Conservation (phyloP, 2,888 invertebrate species). For the Neuroscelio doddi region DNA sequence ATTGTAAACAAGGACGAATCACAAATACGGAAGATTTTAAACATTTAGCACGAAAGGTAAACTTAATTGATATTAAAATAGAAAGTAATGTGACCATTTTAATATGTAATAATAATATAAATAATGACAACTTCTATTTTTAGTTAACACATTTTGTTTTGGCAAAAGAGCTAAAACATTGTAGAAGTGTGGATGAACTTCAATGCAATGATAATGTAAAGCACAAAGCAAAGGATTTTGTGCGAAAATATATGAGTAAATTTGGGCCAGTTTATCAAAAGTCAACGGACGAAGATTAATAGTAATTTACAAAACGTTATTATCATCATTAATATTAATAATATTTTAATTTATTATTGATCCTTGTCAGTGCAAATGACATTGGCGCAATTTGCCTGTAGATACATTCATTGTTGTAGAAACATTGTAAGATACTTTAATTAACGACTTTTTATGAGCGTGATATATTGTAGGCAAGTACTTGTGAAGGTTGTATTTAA, state of each 20-base stretch:
- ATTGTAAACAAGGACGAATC: slow-evolving; percentile 89
- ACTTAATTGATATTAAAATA: slow-evolving; percentile 24
- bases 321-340: slow-evolving; percentile 7
- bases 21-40: slow-evolving; percentile 94
- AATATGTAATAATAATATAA: no score
- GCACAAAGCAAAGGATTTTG: slow-evolving; percentile 95
- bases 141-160: slow-evolving; percentile 96
- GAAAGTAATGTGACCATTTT: background rate
- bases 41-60: slow-evolving; percentile 92
- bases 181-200: slow-evolving; percentile 87
- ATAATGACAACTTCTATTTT: no score
- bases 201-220: slow-evolving; percentile 93
- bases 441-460: slow-evolving; percentile 20
- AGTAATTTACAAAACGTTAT: slow-evolving; percentile 30
- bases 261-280: slow-evolving; percentile 87
- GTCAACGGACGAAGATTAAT: slow-evolving; percentile 77
- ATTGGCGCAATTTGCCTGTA: slow-evolving; percentile 4
- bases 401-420: slow-evolving; percentile 31
- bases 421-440: slow-evolving; percentile 34
- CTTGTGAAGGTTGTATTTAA: slow-evolving; percentile 10
- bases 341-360: slow-evolving; percentile 35
- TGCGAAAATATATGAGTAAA: slow-evolving; percentile 96
- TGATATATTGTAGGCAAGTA: slow-evolving; percentile 16
- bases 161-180: slow-evolving; percentile 95
- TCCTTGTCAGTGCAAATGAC: slow-evolving; percentile 6